Percentiles rank a stretch among this genome's conserved stretches.
Conservation (phyloP, 2,113 vertebrate genomes). For the Gorsachius goisagi region DNA sequence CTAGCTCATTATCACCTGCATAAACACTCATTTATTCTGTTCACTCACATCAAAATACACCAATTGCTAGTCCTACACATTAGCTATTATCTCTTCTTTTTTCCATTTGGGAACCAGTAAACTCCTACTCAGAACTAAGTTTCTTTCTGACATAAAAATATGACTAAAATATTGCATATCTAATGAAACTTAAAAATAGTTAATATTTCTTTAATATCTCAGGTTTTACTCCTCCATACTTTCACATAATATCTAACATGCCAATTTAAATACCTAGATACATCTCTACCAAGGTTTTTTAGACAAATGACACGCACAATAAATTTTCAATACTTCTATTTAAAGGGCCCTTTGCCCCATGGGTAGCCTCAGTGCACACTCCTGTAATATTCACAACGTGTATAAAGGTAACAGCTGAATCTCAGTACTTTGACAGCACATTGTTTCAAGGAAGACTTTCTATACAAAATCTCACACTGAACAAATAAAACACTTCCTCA, state of each 20-base stretch:
- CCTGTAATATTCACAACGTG: background rate
- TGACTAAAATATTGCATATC: background rate
- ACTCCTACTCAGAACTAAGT: background rate
- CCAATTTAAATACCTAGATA: background rate
- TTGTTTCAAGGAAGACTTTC: background rate
- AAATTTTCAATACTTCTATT: background rate
- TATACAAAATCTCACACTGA: background rate
- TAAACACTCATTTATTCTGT: background rate
- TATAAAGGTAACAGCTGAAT: background rate
- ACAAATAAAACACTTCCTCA: background rate
- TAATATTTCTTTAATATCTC: background rate
- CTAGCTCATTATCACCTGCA: background rate
- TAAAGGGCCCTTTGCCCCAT: background rate
- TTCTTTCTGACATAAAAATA: background rate
- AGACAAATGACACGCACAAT: background rate
- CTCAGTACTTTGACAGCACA: background rate
- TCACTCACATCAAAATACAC: background rate
- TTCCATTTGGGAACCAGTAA: background rate
- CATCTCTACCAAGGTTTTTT: background rate
- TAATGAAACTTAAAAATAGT: background rate
- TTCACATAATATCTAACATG: background rate
- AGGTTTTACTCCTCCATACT: background rate
- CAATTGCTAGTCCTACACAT: background rate
- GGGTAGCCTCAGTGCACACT: background rate
- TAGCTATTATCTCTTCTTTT: background rate